Conservation (phyloP, 2,888 invertebrate species). For the Temnothorax rugatulus region DNA sequence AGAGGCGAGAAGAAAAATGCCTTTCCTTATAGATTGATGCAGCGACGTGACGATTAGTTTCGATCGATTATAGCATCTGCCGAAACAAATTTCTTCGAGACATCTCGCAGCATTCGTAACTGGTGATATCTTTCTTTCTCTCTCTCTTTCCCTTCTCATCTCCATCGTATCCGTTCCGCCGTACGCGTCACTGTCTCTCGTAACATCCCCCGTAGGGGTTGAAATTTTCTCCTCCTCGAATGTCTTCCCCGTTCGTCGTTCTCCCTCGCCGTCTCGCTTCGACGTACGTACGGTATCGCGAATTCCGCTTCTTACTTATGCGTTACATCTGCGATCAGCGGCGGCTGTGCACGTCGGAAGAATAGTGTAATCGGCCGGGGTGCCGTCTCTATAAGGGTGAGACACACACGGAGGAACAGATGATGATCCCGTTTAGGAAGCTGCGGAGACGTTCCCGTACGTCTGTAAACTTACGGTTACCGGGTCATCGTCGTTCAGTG, state of each 20-base stretch:
- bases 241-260: constrained; percentile 36
- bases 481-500: constrained; percentile 76
- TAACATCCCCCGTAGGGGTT: constrained; percentile 35
- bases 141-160: constrained; percentile 7
- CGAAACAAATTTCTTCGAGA: constrained; percentile 5
- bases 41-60: constrained; percentile 21
- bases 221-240: constrained; percentile 40
- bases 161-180: constrained; percentile 26
- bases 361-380: constrained; percentile 73
- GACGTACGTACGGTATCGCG: constrained; percentile 66
- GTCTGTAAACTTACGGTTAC: constrained; percentile 80
- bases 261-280: constrained; percentile 41
- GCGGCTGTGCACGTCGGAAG: constrained; percentile 76
- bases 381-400: constrained; percentile 59
- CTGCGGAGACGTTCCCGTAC: constrained; percentile 77
- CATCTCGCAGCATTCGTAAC: neutral
- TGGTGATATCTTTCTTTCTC: constrained; percentile 40
- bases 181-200: constrained; percentile 9
- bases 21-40: neutral
- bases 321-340: constrained; percentile 74
- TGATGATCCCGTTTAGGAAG: constrained; percentile 84
- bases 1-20: neutral
- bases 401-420: constrained; percentile 81
- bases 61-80: constrained; percentile 42
- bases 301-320: constrained; percentile 73